phyloP scores from a whole-genome alignment of 1,140 invertebrate genomes.

The Zaprionus gabonicus region DNA sequence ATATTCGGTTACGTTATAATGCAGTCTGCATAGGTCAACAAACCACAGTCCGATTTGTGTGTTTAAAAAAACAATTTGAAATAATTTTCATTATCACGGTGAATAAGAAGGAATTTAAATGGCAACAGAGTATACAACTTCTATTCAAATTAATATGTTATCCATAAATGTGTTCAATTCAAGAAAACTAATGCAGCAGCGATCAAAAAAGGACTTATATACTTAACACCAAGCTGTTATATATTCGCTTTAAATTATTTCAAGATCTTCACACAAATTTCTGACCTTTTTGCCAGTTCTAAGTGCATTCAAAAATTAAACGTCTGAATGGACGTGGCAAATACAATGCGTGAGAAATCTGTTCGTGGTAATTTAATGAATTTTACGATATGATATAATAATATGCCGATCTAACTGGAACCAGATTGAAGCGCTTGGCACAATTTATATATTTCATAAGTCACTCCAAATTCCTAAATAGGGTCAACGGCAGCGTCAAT shows the following conservation, averaged over 20 bases:
- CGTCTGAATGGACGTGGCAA: not conserved
- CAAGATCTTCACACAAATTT: not conserved
- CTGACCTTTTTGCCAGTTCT: not conserved
- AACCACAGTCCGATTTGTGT: not conserved
- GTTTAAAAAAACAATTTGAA: not conserved
- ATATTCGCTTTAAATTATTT: not conserved
- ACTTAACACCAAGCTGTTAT: not conserved
- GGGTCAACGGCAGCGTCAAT: constrained; percentile 32
- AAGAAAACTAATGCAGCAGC: not conserved
- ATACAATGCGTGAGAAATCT: constrained; percentile 2
- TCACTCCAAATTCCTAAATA: constrained; percentile 26
- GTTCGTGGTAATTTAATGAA: constrained; percentile 32
- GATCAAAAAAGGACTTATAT: not conserved
- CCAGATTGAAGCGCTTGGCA: constrained; percentile 35
- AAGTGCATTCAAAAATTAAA: constrained; percentile 1
- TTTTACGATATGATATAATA: constrained; percentile 10
- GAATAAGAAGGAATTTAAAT: not conserved
- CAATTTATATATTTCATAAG: constrained; percentile 27
- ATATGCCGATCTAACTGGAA: constrained; percentile 38
- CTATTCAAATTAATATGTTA: no score
- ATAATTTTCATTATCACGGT: not conserved
- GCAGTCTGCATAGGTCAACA: not conserved
- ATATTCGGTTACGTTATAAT: not conserved
- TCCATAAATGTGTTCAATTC: not conserved
- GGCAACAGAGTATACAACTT: no score